Base-by-base conservation (phyloP, 2,113 vertebrate species). In the Procapra przewalskii region DNA sequence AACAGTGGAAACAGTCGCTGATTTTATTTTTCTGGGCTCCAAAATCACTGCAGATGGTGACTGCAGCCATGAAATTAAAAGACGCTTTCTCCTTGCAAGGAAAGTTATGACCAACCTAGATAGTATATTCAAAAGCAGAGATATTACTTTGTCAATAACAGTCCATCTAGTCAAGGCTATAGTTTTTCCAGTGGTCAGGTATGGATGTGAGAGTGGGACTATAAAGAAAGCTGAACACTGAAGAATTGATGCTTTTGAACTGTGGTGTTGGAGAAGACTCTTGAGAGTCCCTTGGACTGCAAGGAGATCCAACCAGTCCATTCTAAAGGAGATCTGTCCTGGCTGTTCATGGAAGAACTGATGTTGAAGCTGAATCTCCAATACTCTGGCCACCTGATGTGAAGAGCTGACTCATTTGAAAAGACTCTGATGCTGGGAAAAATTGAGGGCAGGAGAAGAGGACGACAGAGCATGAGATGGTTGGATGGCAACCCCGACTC, bases 141-240 rank as follows among this genome's bases (percentile, higher is more conserved):
- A n/a, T 33, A 64, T 8, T 64, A n/a, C 62, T n/a, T 64, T 64
- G 31, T 4, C 60, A 8, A 64, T 7, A 64, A 64, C 1, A 3
- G 62, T n/a, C 62, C 0, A 2, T 64, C 31, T 64, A 64, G 62
- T n/a, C 7, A 64, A 64, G 31, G 31, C 62, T n/a, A n/a, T 64
- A 15, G 31, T n/a, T 64, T n/a, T 17, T n/a, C 62, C 62, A 9
- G 15, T 64, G 7, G 62, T 64, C 15, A n/a, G 2, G 31, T 16
- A n/a, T 64, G 31, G 7, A n/a, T 64, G 31, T 64, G 62, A 64
- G 31, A 64, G 15, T 9, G 6, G 62, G 62, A 64, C 62, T 2
- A 17, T 64, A n/a, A 64, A n/a, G 62, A n/a, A 64, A 17, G 15
- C 62, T n/a, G 7, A 64, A 7, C 15, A 8, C 33, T 0, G 0